Evolutionary conservation across 2,888 invertebrate genomes (phyloP), one percentile per base, ranked within the genome.

Genomic region (Isoperla grammatica): DNA sequence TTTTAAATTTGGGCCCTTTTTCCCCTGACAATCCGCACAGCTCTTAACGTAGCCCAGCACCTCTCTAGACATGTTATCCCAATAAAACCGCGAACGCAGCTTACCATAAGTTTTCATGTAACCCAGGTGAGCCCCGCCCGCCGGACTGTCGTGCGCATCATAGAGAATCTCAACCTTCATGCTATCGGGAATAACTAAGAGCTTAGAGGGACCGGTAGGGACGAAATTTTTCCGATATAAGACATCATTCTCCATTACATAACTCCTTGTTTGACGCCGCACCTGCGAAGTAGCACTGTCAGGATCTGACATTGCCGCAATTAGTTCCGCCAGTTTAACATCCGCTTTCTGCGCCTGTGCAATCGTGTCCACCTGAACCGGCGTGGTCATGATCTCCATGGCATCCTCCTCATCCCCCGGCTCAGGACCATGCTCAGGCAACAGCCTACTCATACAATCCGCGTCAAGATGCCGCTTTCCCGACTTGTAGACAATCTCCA

Each of bases 121-220:
- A 1, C 64, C 64, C 8, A 63, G 17, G 17, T 65, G 65, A 0
- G 61, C 64, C n/a, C 49, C 49, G 1, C 56, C 39, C 5, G 58
- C 43, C 1, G 62, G 55, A 13, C 59, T 59, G 53, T 66, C 64
- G 35, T 67, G 67, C 9, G 57, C 54, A 13, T 54, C 19, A n/a
- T 40, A 13, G 9, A 68, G 12, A 0, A 68, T 45, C 11, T 65
- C 57, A 1, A 46, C 48, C 4, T 59, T 17, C 13, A 66, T 12
- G 4, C 37, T 22, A 0, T 39, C 8, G 1, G 67, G 59, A 1
- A 63, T 39, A 2, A 56, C 64, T 37, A 65, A 29, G 9, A 56
- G 15, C 13, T n/a, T 45, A 6, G 6, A 2, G 17, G 19, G n/a
- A 4, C 37, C 56, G n/a, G 2, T 11, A 17, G 15, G 13, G 17